Percentiles rank a stretch among this genome's conserved stretches.
phyloP scores from a whole-genome alignment of 35 echinoderm and acorn worm species.

The Lytechinus pictus region DNA sequence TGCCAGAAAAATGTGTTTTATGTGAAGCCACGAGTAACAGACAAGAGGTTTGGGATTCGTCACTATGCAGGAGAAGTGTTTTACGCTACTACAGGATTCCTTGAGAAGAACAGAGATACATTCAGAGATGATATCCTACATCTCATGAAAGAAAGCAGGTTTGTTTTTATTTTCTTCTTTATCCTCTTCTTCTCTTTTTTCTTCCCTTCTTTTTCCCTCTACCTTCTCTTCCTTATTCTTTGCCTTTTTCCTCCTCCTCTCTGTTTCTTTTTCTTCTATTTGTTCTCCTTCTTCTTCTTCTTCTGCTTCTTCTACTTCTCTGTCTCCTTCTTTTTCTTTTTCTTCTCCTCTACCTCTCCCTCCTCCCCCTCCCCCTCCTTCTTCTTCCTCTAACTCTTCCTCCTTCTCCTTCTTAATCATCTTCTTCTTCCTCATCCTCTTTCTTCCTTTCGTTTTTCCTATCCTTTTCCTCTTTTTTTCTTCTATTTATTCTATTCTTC shows the following conservation, averaged over 20 bases:
- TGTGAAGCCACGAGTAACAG: slow-evolving; percentile 82
- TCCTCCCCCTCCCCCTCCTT: no score
- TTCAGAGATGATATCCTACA: slow-evolving; percentile 93
- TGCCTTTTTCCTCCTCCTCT: not conserved
- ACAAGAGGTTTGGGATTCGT: slow-evolving; percentile 86
- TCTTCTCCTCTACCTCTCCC: no score
- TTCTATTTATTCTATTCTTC: not conserved
- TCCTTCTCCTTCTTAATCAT: no score
- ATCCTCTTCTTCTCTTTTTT: no score
- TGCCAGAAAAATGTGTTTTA: slow-evolving; percentile 93
- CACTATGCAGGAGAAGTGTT: slow-evolving; percentile 97
- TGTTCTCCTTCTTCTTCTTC: not conserved
- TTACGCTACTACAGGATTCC: slow-evolving; percentile 90
- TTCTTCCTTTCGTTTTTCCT: no score
- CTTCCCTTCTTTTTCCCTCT: no score
- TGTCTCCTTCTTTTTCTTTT: not conserved
- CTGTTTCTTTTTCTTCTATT: not conserved
- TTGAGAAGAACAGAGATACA: slow-evolving; percentile 98
- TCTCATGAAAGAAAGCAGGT: slow-evolving; percentile 97
- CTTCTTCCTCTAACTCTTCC: not conserved
- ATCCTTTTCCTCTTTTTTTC: no score
- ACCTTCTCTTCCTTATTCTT: no score
- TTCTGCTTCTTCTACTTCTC: not conserved
- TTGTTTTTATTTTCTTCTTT: not conserved
- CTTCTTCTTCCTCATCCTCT: not conserved